Evolutionary conservation across 1,140 invertebrate genomes (phyloP), one percentile per base, ranked within the genome.

Genomic region (Tribolium castaneum): DNA sequence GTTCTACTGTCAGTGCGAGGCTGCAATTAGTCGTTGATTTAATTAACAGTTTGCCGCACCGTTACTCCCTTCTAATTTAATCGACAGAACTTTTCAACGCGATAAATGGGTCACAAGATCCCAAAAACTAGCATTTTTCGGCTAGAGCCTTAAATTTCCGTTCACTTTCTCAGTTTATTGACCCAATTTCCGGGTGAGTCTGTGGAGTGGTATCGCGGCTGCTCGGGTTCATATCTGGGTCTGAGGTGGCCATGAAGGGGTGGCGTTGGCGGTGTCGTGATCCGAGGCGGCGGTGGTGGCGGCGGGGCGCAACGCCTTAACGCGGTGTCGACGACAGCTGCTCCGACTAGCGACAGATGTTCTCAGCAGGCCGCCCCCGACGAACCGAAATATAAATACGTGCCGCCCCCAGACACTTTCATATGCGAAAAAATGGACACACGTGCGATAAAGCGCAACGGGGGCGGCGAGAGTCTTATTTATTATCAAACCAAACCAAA

Each of bases 21-120:
- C 52, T 78, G 83, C 83, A 84, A 84, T 84, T 84, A 84, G 82
- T 81, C 80, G 80, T 78, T 84, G 82, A 84, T 84, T 84, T 84
- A 83, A 84, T 84, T 84, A 84, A 82, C 82, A 83, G 82, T 84
- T 83, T 84, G 83, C 83, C 83, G 83, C 83, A 83, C 83, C 80
- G 83, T 82, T 82, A 83, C 83, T 84, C 79, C 82, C 80, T 78
- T 80, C 78, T 84, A 83, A 84, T 83, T 84, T 77, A 80, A 84
- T 84, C 25, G 51, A 78, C 76, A 78, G 76, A 80, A 78, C 59
- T 80, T 78, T 78, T 56, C 19, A 30, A 34, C 3, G 14, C 59
- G 66, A 78, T 77, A 74, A 77, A 73, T 77, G 19, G 75, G 70
- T 74, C 75, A 80, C 25, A 66, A 74, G 22, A 50, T 75, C 25